Conservation (phyloP, 2,888 invertebrate species). For the Chymomyza caudatula region DNA sequence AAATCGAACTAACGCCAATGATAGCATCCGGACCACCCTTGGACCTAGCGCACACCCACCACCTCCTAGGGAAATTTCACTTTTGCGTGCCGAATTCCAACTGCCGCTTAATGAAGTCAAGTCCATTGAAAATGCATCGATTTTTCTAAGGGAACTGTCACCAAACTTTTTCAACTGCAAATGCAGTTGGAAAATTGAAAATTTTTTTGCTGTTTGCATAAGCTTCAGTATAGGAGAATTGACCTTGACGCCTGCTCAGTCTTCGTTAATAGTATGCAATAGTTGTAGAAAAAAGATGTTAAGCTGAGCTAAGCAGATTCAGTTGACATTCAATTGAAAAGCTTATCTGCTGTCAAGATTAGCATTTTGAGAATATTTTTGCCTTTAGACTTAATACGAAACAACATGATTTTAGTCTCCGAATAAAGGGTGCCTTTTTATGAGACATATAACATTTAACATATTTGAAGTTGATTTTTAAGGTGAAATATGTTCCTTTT, state of each 20-base stretch:
- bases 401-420: neutral
- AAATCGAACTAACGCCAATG: conserved; percentile 43
- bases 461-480: too few species aligned
- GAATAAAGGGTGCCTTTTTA: neutral
- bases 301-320: neutral
- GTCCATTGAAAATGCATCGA: conserved; percentile 65
- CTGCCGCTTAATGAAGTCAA: conserved; percentile 60
- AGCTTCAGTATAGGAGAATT: neutral
- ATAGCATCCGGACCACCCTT: conserved; percentile 30
- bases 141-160: conserved; percentile 25
- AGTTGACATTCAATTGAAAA: neutral
- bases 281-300: neutral
- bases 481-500: too few species aligned
- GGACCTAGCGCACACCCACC: neutral
- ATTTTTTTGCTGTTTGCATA: neutral
- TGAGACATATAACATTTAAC: too few species aligned
- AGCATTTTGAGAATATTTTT: neutral
- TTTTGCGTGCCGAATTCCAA: conserved; percentile 45
- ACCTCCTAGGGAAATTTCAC: conserved; percentile 45
- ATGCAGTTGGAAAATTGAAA: neutral
- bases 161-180: neutral
- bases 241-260: neutral
- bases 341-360: neutral
- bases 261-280: neutral
- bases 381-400: neutral